Evolutionary conservation across 2,888 invertebrate species (phyloP).

Genomic region (Lithosia quadra): DNA sequence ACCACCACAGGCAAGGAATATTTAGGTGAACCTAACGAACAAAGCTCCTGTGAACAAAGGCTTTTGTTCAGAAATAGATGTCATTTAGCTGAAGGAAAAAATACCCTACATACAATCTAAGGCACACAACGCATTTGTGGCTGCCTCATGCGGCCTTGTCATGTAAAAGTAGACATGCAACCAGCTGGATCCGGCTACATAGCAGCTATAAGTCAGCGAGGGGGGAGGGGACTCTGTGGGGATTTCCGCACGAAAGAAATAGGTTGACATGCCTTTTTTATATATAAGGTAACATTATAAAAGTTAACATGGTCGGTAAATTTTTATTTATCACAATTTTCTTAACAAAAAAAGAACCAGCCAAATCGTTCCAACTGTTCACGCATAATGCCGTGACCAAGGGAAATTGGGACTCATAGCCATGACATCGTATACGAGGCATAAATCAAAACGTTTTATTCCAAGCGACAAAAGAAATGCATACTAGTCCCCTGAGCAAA

Average conservation of each 20-base stretch:
- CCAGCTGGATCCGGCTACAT: no score
- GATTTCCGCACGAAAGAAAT: no score
- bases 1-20: background rate
- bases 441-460: constrained; percentile 3
- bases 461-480: background rate
- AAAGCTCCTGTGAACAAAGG: background rate
- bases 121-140: background rate
- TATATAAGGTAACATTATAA: no score
- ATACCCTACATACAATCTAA: background rate
- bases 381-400: no score
- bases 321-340: no score
- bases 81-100: background rate
- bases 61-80: background rate
- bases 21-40: background rate
- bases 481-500: constrained; percentile 8
- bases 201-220: no score
- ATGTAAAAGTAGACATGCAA: no score
- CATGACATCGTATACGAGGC: background rate
- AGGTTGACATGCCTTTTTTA: no score
- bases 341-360: no score
- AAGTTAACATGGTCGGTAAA: no score
- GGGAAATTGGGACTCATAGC: background rate
- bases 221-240: no score
- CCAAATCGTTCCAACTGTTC: no score
- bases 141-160: background rate